Evolutionary conservation across 2,888 invertebrate species (phyloP).

Genomic region (Andrena trimmerana): DNA sequence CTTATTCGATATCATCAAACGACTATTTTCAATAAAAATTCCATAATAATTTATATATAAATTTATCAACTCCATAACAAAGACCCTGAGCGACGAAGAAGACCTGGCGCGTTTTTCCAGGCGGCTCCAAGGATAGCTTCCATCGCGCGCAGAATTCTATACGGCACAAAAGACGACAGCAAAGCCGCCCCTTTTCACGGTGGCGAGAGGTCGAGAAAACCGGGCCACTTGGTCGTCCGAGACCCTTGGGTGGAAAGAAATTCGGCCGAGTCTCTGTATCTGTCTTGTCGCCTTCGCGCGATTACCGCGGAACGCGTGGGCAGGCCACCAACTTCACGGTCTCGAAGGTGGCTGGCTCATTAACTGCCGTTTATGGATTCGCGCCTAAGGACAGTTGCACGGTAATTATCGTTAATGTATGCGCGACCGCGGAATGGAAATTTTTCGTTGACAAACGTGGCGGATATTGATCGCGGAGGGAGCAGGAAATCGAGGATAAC

Average conservation of each 20-base stretch:
- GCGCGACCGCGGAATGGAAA: neutral
- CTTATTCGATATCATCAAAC: too few relatives aligned
- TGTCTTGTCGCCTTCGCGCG: constrained; percentile 1
- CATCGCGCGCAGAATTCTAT: constrained; percentile 27
- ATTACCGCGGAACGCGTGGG: neutral
- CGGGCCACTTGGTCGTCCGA: constrained; percentile 37
- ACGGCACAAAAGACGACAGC: constrained; percentile 35
- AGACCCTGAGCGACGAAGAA: neutral
- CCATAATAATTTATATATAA: too few relatives aligned
- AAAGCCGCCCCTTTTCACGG: constrained; percentile 7
- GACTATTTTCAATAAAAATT: too few relatives aligned
- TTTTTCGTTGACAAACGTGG: neutral
- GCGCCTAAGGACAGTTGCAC: neutral
- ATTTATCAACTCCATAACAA: too few relatives aligned
- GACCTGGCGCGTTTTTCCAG: neutral
- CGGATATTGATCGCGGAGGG: neutral
- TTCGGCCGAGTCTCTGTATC: constrained; percentile 43
- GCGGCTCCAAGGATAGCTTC: neutral
- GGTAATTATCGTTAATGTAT: neutral
- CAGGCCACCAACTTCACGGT: too few relatives aligned
- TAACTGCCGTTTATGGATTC: neutral
- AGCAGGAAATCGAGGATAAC: too few relatives aligned
- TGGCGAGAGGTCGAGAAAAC: constrained; percentile 50
- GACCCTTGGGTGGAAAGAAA: constrained; percentile 55
- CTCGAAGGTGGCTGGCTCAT: neutral